Evolutionary conservation across 2,113 vertebrate species (phyloP).

Genomic region (Oreochromis aureus): DNA sequence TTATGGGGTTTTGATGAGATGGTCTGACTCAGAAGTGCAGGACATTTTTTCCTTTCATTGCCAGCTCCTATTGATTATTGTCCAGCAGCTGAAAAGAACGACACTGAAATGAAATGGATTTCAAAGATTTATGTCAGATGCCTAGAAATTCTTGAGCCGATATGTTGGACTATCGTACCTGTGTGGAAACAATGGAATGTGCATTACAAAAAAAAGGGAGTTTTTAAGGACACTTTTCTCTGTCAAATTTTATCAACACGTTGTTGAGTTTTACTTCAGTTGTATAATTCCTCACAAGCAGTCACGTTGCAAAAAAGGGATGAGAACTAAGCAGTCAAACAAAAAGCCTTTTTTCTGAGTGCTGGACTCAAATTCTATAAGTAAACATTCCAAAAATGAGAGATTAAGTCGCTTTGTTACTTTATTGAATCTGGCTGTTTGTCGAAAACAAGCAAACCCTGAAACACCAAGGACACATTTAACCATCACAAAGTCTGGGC

Average conservation of each 20-base stretch:
- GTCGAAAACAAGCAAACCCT: neutral
- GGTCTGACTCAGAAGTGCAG: neutral
- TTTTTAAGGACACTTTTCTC: neutral
- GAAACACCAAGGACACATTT: neutral
- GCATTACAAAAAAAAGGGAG: neutral
- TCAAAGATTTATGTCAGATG: neutral
- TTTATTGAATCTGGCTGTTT: neutral
- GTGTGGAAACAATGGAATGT: neutral
- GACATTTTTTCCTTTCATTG: neutral
- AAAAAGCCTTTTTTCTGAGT: neutral
- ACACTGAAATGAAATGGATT: neutral
- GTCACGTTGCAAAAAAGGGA: rapidly evolving
- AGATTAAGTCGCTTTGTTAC: neutral
- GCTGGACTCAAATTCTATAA: neutral
- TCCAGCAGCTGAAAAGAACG: neutral
- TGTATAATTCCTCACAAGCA: neutral
- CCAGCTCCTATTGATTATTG: neutral
- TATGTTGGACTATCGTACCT: neutral
- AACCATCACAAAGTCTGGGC: neutral
- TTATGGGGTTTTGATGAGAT: neutral
- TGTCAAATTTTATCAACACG: neutral
- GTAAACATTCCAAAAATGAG: neutral
- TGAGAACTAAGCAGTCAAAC: neutral
- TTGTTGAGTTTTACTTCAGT: neutral
- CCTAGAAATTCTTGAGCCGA: neutral